Evolutionary conservation across 2,888 invertebrate genomes (phyloP).

Genomic region (Ferrisia virgata): DNA sequence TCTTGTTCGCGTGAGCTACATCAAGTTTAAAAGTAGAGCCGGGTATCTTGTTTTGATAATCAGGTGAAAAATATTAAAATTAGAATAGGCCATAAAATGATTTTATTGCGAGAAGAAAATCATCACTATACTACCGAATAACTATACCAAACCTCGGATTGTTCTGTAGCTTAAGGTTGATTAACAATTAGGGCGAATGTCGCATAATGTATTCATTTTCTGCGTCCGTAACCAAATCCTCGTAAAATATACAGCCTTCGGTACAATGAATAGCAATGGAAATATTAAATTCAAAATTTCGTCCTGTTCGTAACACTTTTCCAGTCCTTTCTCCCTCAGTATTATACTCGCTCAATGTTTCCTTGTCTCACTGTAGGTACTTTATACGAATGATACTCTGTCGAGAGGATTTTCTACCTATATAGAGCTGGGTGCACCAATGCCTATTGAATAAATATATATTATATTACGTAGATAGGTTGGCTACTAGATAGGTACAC

Average conservation of each 20-base stretch:
- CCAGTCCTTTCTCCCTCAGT: not conserved
- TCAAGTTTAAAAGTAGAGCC: too few species aligned
- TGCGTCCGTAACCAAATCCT: conserved; percentile 30
- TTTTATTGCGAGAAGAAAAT: not conserved
- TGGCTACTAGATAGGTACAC: too few species aligned
- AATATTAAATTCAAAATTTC: conserved; percentile 16
- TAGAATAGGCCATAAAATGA: not conserved
- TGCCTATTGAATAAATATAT: too few species aligned
- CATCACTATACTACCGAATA: not conserved
- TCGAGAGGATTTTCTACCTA: not conserved
- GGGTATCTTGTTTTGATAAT: too few species aligned
- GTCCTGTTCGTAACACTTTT: not conserved
- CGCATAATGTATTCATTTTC: conserved; percentile 28
- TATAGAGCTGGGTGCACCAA: too few species aligned
- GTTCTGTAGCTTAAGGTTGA: conserved; percentile 8
- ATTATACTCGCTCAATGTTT: not conserved
- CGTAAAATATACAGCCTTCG: not conserved
- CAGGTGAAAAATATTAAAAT: too few species aligned
- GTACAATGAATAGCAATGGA: conserved; percentile 16
- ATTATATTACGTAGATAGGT: too few species aligned
- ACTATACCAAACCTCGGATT: not conserved
- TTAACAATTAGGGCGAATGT: conserved; percentile 8
- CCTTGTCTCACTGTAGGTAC: not conserved
- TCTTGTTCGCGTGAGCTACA: not conserved
- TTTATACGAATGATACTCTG: not conserved